Percentiles rank a stretch among this genome's conserved stretches.
Evolutionary conservation across 1,140 invertebrate species (phyloP).

Genomic region (Fopius arisanus): DNA sequence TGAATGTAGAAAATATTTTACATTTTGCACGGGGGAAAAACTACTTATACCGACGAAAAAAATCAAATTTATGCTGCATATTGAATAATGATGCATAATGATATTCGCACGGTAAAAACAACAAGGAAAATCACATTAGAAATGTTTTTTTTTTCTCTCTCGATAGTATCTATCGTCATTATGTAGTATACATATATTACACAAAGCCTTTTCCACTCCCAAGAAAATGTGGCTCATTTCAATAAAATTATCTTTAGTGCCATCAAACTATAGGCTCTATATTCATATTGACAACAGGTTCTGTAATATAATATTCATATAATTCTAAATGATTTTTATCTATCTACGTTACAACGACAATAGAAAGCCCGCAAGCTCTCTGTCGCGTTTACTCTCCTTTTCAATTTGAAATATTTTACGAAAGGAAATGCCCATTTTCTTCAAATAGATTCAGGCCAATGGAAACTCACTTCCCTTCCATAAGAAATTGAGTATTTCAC

Average conservation of each 20-base stretch:
- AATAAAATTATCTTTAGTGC: slow-evolving; percentile 55
- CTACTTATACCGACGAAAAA: too few species aligned
- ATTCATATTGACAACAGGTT: slow-evolving; percentile 59
- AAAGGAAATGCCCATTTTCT: neutral
- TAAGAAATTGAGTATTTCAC: neutral
- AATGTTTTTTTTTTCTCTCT: neutral
- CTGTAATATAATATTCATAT: slow-evolving; percentile 5
- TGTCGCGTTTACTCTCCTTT: neutral
- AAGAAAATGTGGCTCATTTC: slow-evolving; percentile 45
- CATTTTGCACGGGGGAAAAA: too few species aligned
- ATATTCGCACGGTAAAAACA: neutral
- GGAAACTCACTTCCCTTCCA: slow-evolving; percentile 18
- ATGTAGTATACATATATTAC: slow-evolving; percentile 48
- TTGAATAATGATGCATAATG: neutral
- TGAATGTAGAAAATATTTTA: too few species aligned
- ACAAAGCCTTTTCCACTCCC: slow-evolving; percentile 41
- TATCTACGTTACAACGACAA: neutral
- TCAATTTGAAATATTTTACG: slow-evolving; percentile 2
- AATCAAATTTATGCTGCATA: neutral
- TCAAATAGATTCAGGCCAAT: slow-evolving; percentile 26
- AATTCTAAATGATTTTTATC: slow-evolving; percentile 12
- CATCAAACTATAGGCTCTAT: slow-evolving; percentile 55
- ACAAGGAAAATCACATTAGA: neutral
- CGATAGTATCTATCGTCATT: neutral
- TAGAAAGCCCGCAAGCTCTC: neutral